Conservation (phyloP, 2,888 invertebrate species). For the Pomacea canaliculata region DNA sequence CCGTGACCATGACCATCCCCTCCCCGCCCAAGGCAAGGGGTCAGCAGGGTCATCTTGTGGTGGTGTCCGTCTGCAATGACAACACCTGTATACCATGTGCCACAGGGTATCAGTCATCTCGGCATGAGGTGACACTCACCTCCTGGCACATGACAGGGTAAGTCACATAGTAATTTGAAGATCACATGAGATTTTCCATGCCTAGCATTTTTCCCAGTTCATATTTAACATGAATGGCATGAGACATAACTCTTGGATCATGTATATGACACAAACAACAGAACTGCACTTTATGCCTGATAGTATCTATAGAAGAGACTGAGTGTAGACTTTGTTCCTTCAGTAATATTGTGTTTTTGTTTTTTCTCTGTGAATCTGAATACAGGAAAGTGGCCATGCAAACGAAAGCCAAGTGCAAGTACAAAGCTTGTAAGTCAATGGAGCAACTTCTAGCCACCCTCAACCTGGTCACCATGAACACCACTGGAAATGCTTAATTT, state of each 20-base stretch:
- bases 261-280: too few relatives aligned
- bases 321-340: too few relatives aligned
- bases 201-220: too few relatives aligned
- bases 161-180: constrained; percentile 18
- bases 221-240: too few relatives aligned
- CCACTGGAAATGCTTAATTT: background rate
- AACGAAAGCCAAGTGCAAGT: constrained; percentile 63
- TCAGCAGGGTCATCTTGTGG: constrained; percentile 51
- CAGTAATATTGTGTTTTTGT: too few relatives aligned
- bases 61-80: constrained; percentile 62
- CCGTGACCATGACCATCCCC: constrained; percentile 61
- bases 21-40: constrained; percentile 47
- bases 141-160: constrained; percentile 64
- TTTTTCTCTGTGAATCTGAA: too few relatives aligned
- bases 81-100: constrained; percentile 61
- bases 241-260: too few relatives aligned
- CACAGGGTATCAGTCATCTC: constrained; percentile 51
- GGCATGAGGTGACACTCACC: constrained; percentile 56
- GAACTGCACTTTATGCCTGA: too few relatives aligned
- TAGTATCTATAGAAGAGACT: too few relatives aligned
- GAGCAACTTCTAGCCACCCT: constrained; percentile 52
- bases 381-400: constrained; percentile 61
- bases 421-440: constrained; percentile 65
- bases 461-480: constrained; percentile 4
- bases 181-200: too few relatives aligned